phyloP scores from a whole-genome alignment of 2,888 invertebrate genomes.

The Oligia latruncula region DNA sequence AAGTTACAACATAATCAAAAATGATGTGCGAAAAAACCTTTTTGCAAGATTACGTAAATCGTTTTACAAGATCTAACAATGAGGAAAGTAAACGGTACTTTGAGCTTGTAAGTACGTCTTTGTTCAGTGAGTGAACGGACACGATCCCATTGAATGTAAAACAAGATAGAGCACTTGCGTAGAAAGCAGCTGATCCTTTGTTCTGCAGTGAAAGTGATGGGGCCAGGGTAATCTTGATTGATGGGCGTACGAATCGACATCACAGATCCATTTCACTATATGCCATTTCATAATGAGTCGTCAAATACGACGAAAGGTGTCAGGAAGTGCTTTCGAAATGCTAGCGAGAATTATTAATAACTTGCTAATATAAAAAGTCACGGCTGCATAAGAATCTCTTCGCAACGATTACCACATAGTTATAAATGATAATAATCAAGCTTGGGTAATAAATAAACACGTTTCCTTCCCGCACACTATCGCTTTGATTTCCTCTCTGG shows the following conservation, averaged over 20 bases:
- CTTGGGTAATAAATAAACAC: slow-evolving; percentile 36
- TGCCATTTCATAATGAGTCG: slow-evolving; percentile 66
- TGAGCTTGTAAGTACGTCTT: slow-evolving; percentile 36
- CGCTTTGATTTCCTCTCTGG: slow-evolving; percentile 30
- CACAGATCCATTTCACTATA: slow-evolving; percentile 70
- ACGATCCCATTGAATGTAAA: slow-evolving; percentile 78
- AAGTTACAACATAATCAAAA: slow-evolving; percentile 55
- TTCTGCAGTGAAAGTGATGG: slow-evolving; percentile 79
- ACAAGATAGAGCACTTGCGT: slow-evolving; percentile 67
- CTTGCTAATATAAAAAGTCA: slow-evolving; percentile 26
- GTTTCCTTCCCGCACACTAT: slow-evolving; percentile 35
- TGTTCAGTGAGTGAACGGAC: slow-evolving; percentile 54
- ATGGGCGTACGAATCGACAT: slow-evolving; percentile 70
- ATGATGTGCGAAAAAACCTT: slow-evolving; percentile 18
- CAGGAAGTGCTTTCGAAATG: slow-evolving; percentile 38
- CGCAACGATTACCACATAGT: slow-evolving; percentile 35
- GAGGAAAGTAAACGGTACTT: slow-evolving; percentile 63
- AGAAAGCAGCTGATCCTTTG: slow-evolving; percentile 85
- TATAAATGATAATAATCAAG: slow-evolving; percentile 29
- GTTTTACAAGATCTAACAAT: slow-evolving; percentile 63
- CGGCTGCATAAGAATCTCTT: slow-evolving; percentile 22
- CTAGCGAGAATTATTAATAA: slow-evolving; percentile 9
- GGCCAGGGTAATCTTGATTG: slow-evolving; percentile 74
- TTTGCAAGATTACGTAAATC: slow-evolving; percentile 62
- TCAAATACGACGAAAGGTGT: slow-evolving; percentile 62